phyloP scores from a whole-genome alignment of 2,797 vertebrate species.

The Phylloscopus collybita region DNA sequence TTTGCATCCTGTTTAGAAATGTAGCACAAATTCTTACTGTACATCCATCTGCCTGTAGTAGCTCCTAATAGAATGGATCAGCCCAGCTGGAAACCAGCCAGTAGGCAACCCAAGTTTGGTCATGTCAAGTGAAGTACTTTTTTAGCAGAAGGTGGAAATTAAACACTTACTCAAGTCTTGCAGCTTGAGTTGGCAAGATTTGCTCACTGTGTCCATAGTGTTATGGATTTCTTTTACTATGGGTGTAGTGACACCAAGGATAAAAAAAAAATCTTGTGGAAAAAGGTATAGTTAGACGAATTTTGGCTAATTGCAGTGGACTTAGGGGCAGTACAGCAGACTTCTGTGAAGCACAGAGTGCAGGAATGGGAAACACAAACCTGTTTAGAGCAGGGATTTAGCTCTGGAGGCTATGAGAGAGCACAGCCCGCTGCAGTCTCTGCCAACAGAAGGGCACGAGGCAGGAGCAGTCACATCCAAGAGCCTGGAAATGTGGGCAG shows the following conservation, averaged over 20 bases:
- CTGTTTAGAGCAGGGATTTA: not conserved
- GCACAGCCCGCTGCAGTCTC: not conserved
- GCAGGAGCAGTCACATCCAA: not conserved
- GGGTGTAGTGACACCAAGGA: not conserved
- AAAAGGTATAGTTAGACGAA: not conserved
- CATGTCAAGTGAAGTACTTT: not conserved
- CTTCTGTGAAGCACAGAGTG: not conserved
- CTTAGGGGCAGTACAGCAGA: not conserved
- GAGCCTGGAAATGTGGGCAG: not conserved
- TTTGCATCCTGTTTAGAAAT: not conserved
- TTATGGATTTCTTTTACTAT: not conserved
- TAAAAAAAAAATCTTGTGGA: not conserved
- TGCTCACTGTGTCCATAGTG: not conserved
- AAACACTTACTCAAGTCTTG: conserved; percentile 60
- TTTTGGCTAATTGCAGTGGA: not conserved
- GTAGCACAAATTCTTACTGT: not conserved
- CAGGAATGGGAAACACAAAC: not conserved
- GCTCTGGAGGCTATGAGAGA: not conserved
- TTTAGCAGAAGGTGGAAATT: conserved; percentile 48
- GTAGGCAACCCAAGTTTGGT: not conserved
- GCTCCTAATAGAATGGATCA: not conserved
- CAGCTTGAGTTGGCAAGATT: conserved; percentile 2
- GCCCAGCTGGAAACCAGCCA: not conserved
- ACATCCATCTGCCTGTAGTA: not conserved
- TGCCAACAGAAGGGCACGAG: not conserved